Conservation (phyloP, 1,140 invertebrate genomes). For the Cepaea nemoralis region DNA sequence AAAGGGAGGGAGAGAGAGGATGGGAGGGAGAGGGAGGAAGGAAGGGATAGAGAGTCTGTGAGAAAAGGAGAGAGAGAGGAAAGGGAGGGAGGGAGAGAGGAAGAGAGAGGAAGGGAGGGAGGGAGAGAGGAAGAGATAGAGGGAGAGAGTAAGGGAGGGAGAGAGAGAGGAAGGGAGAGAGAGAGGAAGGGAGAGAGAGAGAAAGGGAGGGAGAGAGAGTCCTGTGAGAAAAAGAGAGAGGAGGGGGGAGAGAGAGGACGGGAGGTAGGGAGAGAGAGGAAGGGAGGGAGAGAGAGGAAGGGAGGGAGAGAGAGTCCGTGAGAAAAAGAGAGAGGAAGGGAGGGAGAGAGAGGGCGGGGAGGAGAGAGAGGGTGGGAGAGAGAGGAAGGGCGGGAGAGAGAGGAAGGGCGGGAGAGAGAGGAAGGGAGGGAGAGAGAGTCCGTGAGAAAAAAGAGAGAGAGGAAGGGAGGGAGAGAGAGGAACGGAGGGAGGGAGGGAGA, state of each 20-base stretch:
- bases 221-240: too few species aligned
- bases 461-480: neutral
- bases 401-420: constrained; percentile 3
- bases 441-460: too few species aligned
- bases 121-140: neutral
- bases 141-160: too few species aligned
- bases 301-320: too few species aligned
- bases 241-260: neutral
- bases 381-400: too few species aligned
- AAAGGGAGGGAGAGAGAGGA: neutral
- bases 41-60: neutral
- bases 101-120: neutral
- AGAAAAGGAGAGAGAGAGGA: neutral
- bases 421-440: too few species aligned
- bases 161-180: neutral
- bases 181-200: constrained; percentile 4
- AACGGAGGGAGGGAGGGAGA: too few species aligned
- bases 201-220: too few species aligned
- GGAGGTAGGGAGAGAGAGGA: too few species aligned
- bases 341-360: too few species aligned
- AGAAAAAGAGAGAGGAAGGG: constrained; percentile 2
- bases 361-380: too few species aligned
- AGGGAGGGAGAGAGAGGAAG: neutral
- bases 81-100: neutral
- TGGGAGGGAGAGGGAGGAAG: too few species aligned